Percentiles rank a stretch among this genome's conserved stretches.
phyloP scores from a whole-genome alignment of 2,797 vertebrate species.

The Cirrhinus molitorella region DNA sequence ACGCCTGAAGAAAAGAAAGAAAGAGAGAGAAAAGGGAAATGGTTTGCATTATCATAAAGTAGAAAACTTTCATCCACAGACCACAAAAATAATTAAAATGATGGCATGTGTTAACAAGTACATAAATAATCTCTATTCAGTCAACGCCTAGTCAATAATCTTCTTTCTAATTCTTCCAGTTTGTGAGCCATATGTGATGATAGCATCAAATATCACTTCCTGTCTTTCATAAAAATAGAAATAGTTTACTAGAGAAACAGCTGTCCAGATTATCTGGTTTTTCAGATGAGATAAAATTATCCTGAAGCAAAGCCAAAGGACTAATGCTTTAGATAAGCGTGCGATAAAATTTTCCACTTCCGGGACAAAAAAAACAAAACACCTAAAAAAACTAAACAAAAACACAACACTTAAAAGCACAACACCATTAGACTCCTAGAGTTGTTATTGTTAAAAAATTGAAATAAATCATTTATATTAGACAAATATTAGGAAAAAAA shows the following conservation, averaged over 20 bases:
- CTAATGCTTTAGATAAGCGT: background rate
- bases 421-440: constrained; percentile 33
- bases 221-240: constrained; percentile 46
- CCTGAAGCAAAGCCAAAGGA: background rate
- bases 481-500: too few relatives aligned
- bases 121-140: constrained; percentile 5
- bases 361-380: too few relatives aligned
- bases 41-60: constrained; percentile 9
- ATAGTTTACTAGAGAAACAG: constrained; percentile 36
- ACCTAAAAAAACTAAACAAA: background rate
- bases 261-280: constrained; percentile 43
- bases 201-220: constrained; percentile 6
- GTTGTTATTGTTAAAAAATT: background rate
- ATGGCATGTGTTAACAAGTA: background rate
- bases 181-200: background rate
- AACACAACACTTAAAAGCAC: background rate
- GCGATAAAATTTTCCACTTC: background rate
- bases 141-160: background rate
- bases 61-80: constrained; percentile 10
- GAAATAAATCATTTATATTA: background rate
- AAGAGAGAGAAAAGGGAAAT: background rate
- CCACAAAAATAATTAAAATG: background rate
- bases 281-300: constrained; percentile 31
- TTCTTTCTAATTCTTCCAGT: background rate
- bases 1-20: background rate